These are phyloP conservation scores for Rhimphoctona megacephalus DNA, from an alignment of 2,888 invertebrate species.

Conservation along the genomic window DNA sequence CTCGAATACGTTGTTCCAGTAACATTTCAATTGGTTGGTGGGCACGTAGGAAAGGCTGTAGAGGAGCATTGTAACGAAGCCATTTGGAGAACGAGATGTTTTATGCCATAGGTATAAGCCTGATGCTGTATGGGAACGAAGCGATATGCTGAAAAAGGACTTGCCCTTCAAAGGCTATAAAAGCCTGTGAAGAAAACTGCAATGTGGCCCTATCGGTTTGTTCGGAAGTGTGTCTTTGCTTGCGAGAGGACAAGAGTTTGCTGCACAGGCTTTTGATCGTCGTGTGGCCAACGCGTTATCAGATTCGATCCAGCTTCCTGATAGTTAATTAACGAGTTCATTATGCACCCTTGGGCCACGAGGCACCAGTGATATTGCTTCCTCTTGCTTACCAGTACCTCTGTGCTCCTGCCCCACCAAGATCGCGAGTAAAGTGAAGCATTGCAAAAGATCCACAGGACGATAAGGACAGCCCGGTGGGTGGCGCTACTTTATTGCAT, in stretches of 20 bases:
- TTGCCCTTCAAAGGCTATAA: slow-evolving; percentile 8
- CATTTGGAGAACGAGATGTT: slow-evolving; percentile 33
- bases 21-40: slow-evolving; percentile 18
- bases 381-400: slow-evolving; percentile 47
- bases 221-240: slow-evolving; percentile 60
- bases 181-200: slow-evolving; percentile 22
- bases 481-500: slow-evolving; percentile 85
- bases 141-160: background rate
- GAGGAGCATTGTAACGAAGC: slow-evolving; percentile 8
- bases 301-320: slow-evolving; percentile 84
- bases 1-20: slow-evolving; percentile 26
- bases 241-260: slow-evolving; percentile 68
- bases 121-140: slow-evolving; percentile 38
- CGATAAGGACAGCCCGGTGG: slow-evolving; percentile 83
- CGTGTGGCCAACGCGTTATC: slow-evolving; percentile 83
- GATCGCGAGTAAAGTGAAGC: slow-evolving; percentile 82
- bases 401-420: slow-evolving; percentile 66
- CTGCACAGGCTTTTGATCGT: slow-evolving; percentile 75
- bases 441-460: slow-evolving; percentile 82
- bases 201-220: slow-evolving; percentile 60
- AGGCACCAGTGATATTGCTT: slow-evolving; percentile 61
- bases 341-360: slow-evolving; percentile 83
- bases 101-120: slow-evolving; percentile 23
- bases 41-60: background rate
- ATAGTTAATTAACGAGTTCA: slow-evolving; percentile 85